Conservation (phyloP, 2,113 vertebrate species). For the Dasyurus viverrinus region DNA sequence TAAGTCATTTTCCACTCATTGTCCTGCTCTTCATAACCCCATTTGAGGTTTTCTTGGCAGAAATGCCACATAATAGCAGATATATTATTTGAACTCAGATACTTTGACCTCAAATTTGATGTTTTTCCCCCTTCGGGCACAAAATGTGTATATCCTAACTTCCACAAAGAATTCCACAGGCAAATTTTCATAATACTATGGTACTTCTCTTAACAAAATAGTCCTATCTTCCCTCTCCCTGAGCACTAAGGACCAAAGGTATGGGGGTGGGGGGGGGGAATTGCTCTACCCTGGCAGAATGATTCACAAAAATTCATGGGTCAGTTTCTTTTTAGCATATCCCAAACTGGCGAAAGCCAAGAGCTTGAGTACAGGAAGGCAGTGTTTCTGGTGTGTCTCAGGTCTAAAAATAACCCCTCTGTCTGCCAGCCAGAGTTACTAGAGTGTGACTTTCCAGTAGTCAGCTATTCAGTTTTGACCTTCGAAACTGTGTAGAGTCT, state of each 20-base stretch:
- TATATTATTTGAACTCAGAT: neutral
- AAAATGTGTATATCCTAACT: neutral
- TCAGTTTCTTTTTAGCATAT: neutral
- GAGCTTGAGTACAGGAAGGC: neutral
- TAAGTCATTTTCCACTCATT: neutral
- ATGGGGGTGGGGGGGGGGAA: neutral
- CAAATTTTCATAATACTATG: neutral
- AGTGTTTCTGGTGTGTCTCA: slow-evolving; percentile 43
- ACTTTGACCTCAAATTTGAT: neutral
- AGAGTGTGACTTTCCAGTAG: neutral
- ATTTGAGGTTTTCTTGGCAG: neutral
- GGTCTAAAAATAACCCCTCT: slow-evolving; percentile 44
- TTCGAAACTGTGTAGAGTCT: neutral
- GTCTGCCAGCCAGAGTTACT: neutral
- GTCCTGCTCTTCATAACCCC: neutral
- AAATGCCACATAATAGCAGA: neutral
- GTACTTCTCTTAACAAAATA: neutral
- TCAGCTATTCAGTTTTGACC: slow-evolving; percentile 4
- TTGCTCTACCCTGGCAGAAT: neutral
- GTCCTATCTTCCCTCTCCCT: neutral
- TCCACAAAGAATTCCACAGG: neutral
- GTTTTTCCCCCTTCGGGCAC: neutral
- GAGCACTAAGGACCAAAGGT: neutral
- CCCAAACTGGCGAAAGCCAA: neutral
- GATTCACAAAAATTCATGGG: neutral